These are phyloP conservation scores for Pelmatolapia mariae DNA, from an alignment of 2,113 vertebrate species.

Conservation along the genomic window DNA sequence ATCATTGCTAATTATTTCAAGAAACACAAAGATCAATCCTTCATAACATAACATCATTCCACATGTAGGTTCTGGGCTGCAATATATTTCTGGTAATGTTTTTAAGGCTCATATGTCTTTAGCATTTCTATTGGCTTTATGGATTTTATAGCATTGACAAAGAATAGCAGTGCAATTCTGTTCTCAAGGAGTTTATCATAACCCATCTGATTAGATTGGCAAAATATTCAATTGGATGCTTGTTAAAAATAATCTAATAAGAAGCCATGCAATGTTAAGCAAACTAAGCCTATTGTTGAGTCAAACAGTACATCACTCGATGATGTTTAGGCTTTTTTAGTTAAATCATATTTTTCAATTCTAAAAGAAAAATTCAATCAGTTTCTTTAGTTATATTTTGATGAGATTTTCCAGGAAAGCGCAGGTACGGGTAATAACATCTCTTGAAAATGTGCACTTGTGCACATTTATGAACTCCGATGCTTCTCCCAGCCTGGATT, in stretches of 20 bases:
- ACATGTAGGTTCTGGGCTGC: slow-evolving; percentile 74
- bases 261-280: slow-evolving; percentile 24
- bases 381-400: slow-evolving; percentile 28
- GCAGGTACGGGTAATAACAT: slow-evolving; percentile 46
- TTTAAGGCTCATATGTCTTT: slow-evolving; percentile 82
- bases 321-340: slow-evolving; percentile 1
- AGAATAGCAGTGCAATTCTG: slow-evolving; percentile 74
- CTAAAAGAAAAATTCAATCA: slow-evolving; percentile 13
- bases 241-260: slow-evolving; percentile 64
- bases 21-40: slow-evolving; percentile 91
- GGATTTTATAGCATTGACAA: slow-evolving; percentile 77
- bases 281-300: slow-evolving; percentile 32
- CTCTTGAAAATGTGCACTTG: slow-evolving; percentile 49
- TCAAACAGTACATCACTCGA: not conserved
- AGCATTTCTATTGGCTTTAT: slow-evolving; percentile 82
- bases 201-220: slow-evolving; percentile 60
- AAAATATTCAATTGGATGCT: slow-evolving; percentile 62
- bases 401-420: slow-evolving; percentile 51
- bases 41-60: slow-evolving; percentile 86
- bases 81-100: slow-evolving; percentile 91
- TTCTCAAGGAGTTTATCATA: slow-evolving; percentile 66
- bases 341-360: slow-evolving; percentile 31
- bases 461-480: slow-evolving; percentile 53
- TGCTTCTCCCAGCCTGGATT: slow-evolving; percentile 55
- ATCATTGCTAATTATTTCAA: slow-evolving; percentile 96